These are phyloP conservation scores for Equus przewalskii DNA, from an alignment of 2,113 vertebrate genomes.

Conservation along the genomic window DNA sequence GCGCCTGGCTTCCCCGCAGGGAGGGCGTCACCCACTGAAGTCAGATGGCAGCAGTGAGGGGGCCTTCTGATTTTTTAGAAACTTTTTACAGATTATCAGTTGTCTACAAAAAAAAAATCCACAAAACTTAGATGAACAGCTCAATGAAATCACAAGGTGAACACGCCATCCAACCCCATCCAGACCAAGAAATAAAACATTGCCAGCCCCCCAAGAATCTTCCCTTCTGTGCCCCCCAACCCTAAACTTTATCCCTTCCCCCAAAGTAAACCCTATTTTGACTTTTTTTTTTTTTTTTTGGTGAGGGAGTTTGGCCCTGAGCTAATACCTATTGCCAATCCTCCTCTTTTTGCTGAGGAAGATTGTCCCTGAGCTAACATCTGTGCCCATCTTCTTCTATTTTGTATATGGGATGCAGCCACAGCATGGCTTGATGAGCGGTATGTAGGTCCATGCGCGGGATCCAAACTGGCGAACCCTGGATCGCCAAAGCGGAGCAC, in stretches of 20 bases:
- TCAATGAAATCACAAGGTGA: background rate
- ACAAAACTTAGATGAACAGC: background rate
- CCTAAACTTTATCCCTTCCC: accelerated
- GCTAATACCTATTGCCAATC: too few relatives aligned
- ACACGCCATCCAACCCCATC: background rate
- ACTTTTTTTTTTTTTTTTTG: background rate
- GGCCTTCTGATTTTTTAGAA: background rate
- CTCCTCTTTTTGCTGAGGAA: too few relatives aligned
- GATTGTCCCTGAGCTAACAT: too few relatives aligned
- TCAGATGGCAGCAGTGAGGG: background rate
- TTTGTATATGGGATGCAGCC: too few relatives aligned
- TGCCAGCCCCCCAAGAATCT: background rate
- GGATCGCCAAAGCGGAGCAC: too few relatives aligned
- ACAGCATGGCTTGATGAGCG: too few relatives aligned
- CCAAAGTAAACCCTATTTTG: too few relatives aligned
- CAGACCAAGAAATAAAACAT: background rate
- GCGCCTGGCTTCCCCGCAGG: background rate
- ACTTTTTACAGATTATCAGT: background rate
- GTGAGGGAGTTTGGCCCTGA: too few relatives aligned
- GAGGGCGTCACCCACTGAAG: background rate
- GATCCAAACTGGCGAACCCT: too few relatives aligned
- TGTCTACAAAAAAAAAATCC: background rate
- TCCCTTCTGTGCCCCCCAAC: too few relatives aligned
- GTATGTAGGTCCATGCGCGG: too few relatives aligned
- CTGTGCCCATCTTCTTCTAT: too few relatives aligned